Evolutionary conservation across 30 jellyfish, hydroid and myxozoan species (phyloP).

Genomic region (Sanderia malayensis): DNA sequence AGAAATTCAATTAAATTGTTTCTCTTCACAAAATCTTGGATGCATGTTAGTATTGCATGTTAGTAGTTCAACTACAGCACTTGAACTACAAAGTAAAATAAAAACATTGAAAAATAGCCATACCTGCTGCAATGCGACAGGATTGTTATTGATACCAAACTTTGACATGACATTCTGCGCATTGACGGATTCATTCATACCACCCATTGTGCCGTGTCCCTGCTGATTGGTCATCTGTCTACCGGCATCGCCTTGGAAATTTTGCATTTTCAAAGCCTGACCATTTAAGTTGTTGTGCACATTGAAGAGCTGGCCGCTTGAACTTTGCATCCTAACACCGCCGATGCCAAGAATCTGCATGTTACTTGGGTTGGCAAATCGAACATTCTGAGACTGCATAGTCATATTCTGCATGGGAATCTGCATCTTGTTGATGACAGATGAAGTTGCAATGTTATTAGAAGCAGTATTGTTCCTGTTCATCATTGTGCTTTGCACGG

Average conservation of each 20-base stretch:
- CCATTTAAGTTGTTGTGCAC: background rate
- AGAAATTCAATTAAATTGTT: too few species aligned
- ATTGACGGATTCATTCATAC: constrained; percentile 51
- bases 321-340: constrained; percentile 37
- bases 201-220: constrained; percentile 18
- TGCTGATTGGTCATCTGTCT: constrained; percentile 45
- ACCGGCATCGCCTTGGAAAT: constrained; percentile 26
- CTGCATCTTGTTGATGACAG: constrained; percentile 44
- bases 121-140: constrained; percentile 26
- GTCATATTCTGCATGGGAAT: constrained; percentile 47
- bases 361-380: constrained; percentile 44
- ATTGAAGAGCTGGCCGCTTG: background rate
- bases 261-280: constrained; percentile 36
- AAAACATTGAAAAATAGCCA: background rate
- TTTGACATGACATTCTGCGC: constrained; percentile 44
- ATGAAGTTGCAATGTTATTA: constrained; percentile 14
- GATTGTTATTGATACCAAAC: constrained; percentile 29
- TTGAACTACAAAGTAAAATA: too few species aligned
- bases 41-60: too few species aligned
- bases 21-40: too few species aligned
- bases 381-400: constrained; percentile 28
- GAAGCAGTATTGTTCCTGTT: constrained; percentile 21
- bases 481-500: constrained; percentile 45
- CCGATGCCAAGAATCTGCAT: constrained; percentile 49
- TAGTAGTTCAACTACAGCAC: too few species aligned